Conservation (phyloP, 2,888 invertebrate species). For the Drosophila anceps region DNA sequence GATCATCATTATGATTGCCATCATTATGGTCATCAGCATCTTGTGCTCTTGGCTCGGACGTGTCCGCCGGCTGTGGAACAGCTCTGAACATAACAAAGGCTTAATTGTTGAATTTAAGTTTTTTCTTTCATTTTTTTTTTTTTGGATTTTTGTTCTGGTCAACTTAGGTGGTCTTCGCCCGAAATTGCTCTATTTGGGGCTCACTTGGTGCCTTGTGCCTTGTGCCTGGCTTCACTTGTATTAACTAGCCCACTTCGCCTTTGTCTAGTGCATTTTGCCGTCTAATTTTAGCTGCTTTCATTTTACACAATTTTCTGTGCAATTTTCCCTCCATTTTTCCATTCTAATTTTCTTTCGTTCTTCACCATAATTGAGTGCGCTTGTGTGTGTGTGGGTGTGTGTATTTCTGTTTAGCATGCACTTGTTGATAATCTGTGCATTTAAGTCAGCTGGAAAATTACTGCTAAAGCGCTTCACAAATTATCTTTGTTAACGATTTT, state of each 20-base stretch:
- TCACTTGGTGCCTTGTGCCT: background rate
- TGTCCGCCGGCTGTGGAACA: slow-evolving; percentile 24
- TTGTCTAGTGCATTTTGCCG: slow-evolving; percentile 14
- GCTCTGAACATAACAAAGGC: slow-evolving; percentile 59
- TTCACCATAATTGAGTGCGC: slow-evolving; percentile 17
- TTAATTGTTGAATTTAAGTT: slow-evolving; percentile 62
- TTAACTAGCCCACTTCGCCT: background rate
- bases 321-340: slow-evolving; percentile 21
- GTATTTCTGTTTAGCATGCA: slow-evolving; percentile 24
- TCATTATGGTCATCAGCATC: slow-evolving; percentile 25
- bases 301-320: slow-evolving; percentile 22
- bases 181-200: slow-evolving; percentile 6
- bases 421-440: slow-evolving; percentile 47
- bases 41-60: slow-evolving; percentile 42
- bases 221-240: background rate
- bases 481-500: slow-evolving; percentile 19
- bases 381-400: slow-evolving; percentile 1
- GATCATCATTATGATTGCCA: slow-evolving; percentile 23
- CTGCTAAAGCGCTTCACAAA: slow-evolving; percentile 16
- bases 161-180: slow-evolving; percentile 6
- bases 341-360: slow-evolving; percentile 11
- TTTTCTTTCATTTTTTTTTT: background rate
- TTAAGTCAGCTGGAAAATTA: slow-evolving; percentile 46
- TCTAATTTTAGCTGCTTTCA: slow-evolving; percentile 48
- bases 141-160: slow-evolving; percentile 2